Percentiles rank a stretch among this genome's conserved stretches.
phyloP scores from a whole-genome alignment of 1,140 invertebrate species.

The Megathymus violae region DNA sequence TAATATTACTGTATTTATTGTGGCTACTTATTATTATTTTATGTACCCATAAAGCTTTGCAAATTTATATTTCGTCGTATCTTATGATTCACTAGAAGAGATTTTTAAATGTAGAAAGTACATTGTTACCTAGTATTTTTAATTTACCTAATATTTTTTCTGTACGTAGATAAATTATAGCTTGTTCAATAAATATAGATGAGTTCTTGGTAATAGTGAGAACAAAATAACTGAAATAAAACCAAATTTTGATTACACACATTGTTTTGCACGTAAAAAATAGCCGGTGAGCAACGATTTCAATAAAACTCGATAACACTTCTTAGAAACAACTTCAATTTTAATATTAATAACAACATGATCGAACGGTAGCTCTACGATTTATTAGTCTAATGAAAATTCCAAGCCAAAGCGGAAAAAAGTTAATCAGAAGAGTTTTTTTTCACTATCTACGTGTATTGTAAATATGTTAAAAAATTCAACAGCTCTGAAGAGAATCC shows the following conservation, averaged over 20 bases:
- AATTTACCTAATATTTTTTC: too few relatives aligned
- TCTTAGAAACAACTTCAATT: too few relatives aligned
- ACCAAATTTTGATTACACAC: conserved; percentile 6
- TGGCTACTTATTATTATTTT: too few relatives aligned
- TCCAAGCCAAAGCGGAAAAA: conserved; percentile 5
- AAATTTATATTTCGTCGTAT: too few relatives aligned
- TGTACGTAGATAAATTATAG: too few relatives aligned
- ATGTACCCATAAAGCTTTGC: too few relatives aligned
- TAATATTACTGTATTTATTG: too few relatives aligned
- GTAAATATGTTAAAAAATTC: conserved; percentile 10
- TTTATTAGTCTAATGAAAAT: conserved; percentile 21
- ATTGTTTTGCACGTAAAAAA: conserved; percentile 7
- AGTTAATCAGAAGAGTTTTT: conserved; percentile 2
- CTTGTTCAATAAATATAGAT: too few relatives aligned
- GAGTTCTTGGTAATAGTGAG: neutral
- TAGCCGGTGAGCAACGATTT: neutral
- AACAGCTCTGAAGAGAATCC: conserved; percentile 11
- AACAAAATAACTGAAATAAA: neutral
- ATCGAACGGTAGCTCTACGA: conserved; percentile 8
- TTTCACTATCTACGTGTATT: conserved; percentile 2
- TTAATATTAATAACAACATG: neutral
- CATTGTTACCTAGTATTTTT: too few relatives aligned
- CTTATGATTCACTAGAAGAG: too few relatives aligned
- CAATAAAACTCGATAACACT: neutral
- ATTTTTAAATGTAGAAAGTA: too few relatives aligned